These are phyloP conservation scores for Hippocampus mohnikei DNA, from an alignment of 2,113 vertebrate genomes.

Conservation along the genomic window DNA sequence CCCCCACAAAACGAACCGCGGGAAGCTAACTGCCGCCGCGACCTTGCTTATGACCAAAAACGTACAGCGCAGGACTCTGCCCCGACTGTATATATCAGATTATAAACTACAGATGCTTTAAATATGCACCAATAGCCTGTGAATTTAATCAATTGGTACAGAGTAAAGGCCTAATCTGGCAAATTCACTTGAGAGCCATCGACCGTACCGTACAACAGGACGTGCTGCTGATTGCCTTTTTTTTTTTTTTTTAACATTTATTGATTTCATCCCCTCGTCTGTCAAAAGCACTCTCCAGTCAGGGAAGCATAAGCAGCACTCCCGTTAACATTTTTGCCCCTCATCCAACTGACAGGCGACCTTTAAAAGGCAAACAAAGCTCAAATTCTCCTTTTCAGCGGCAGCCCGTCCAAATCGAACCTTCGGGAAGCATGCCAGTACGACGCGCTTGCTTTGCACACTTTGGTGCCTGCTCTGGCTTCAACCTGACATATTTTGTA, in stretches of 20 bases:
- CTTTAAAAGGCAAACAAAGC: slow-evolving; percentile 19
- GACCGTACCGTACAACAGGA: no score
- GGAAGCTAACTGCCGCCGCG: no score
- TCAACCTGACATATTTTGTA: slow-evolving; percentile 19
- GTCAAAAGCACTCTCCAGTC: not conserved
- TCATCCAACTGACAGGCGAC: slow-evolving; percentile 42
- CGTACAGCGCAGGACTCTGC: no score
- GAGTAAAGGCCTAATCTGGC: no score
- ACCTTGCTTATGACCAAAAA: no score
- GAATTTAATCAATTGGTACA: no score
- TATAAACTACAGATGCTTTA: no score
- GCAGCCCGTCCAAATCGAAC: slow-evolving; percentile 16
- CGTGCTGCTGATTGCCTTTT: no score
- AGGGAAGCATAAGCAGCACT: not conserved
- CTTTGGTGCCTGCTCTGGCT: not conserved
- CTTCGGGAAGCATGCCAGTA: slow-evolving; percentile 1
- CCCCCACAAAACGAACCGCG: no score
- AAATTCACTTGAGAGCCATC: not conserved
- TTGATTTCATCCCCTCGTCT: not conserved
- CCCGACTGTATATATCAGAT: no score
- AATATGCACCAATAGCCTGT: no score
- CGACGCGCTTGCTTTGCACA: slow-evolving; percentile 21
- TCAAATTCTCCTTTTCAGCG: slow-evolving; percentile 15
- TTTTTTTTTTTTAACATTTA: no score
- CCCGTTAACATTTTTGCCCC: not conserved